These are phyloP conservation scores for Hofmannophila pseudospretella DNA, from an alignment of 2,888 invertebrate species.

Conservation along the genomic window DNA sequence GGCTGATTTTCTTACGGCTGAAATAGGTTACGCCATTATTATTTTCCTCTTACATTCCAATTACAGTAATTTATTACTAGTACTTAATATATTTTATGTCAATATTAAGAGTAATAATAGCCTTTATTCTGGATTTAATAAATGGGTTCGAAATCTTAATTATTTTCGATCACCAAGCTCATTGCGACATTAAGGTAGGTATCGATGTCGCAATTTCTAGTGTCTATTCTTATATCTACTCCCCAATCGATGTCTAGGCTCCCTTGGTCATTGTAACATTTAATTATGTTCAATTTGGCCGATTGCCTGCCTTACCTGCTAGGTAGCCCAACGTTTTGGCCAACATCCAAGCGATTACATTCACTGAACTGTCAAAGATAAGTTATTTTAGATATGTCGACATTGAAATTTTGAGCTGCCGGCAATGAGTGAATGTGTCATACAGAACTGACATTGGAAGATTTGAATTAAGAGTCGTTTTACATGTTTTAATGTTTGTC, in stretches of 20 bases:
- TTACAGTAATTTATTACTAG: too few species aligned
- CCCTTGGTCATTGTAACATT: conserved; percentile 67
- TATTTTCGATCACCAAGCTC: too few species aligned
- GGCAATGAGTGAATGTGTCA: conserved; percentile 44
- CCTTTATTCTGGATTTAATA: too few species aligned
- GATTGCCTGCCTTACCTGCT: conserved; percentile 71
- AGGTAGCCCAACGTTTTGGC: conserved; percentile 63
- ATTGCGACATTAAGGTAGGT: conserved; percentile 8
- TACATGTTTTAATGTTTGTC: conserved; percentile 20
- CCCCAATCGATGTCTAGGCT: conserved; percentile 41
- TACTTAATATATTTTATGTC: too few species aligned
- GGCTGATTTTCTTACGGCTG: too few species aligned
- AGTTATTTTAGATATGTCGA: conserved; percentile 73
- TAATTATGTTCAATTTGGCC: conserved; percentile 72
- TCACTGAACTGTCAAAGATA: conserved; percentile 74
- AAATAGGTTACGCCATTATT: too few species aligned
- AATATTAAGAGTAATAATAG: too few species aligned
- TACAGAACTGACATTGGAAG: conserved; percentile 35
- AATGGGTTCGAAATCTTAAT: too few species aligned
- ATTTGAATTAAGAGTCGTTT: conserved; percentile 30
- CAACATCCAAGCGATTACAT: conserved; percentile 64
- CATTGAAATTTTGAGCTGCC: conserved; percentile 59
- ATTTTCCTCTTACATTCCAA: too few species aligned
- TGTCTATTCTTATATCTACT: conserved; percentile 5
- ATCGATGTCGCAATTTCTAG: conserved; percentile 6